Conservation (phyloP, 2,113 vertebrate genomes). For the Chitala chitala region DNA sequence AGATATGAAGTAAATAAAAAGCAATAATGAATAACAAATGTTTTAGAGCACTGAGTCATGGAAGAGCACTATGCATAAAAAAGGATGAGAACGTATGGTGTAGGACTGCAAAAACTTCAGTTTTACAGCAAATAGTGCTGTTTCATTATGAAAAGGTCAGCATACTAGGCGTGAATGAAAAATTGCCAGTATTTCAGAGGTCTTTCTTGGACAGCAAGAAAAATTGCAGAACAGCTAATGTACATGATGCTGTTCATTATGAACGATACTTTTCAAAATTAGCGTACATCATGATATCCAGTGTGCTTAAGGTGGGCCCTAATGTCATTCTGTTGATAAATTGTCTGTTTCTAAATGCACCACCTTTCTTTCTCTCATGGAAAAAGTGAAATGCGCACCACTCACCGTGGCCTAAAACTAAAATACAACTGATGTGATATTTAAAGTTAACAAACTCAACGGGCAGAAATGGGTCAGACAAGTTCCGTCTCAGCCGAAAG, state of each 20-base stretch:
- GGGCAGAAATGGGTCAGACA: background rate
- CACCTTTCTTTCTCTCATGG: background rate
- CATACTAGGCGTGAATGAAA: too few species aligned
- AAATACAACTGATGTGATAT: background rate
- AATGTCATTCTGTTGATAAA: background rate
- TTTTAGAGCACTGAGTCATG: too few species aligned
- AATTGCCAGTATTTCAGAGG: background rate
- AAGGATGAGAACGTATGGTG: too few species aligned
- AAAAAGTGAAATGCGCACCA: background rate
- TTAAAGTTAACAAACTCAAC: background rate
- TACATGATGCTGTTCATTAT: background rate
- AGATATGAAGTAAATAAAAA: too few species aligned
- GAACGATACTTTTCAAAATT: background rate
- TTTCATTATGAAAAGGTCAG: too few species aligned
- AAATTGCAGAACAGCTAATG: background rate
- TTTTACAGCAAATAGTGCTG: too few species aligned
- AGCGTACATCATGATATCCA: background rate
- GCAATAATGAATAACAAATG: too few species aligned
- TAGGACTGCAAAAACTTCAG: too few species aligned
- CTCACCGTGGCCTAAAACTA: background rate
- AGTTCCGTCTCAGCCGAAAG: background rate
- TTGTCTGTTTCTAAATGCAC: background rate
- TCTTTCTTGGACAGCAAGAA: background rate
- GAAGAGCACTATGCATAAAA: too few species aligned
- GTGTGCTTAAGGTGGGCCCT: background rate